A percentile compares a stretch with the other conserved stretches of the same genome.
phyloP scores from a whole-genome alignment of 2,113 vertebrate genomes.

The Todiramphus saurophagus region DNA sequence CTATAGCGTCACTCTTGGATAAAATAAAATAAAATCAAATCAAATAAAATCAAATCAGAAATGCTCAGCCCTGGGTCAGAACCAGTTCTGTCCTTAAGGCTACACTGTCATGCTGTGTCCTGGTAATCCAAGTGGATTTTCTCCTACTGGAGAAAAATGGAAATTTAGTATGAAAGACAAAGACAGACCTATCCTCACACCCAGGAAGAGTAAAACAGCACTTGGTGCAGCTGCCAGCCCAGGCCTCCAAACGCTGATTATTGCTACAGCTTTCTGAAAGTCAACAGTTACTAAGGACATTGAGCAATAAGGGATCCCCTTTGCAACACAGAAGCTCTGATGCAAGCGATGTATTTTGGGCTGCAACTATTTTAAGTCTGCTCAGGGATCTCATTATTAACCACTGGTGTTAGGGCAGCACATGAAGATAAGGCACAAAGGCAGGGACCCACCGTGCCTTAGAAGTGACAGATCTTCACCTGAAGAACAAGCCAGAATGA shows the following conservation, averaged over 20 bases:
- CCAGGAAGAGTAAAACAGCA: not conserved
- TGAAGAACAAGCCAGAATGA: not conserved
- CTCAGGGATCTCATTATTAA: rapidly evolving
- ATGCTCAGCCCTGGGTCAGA: not conserved
- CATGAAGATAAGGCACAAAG: not conserved
- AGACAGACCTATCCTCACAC: not conserved
- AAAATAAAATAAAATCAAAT: not conserved
- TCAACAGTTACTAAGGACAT: rapidly evolving
- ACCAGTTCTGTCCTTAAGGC: not conserved
- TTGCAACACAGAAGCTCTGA: slow-evolving; percentile 21
- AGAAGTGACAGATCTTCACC: not conserved
- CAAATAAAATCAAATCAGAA: not conserved
- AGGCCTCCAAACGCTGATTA: not conserved
- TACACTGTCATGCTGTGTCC: rapidly evolving
- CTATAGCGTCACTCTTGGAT: not conserved
- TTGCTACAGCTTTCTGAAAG: not conserved
- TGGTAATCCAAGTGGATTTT: not conserved
- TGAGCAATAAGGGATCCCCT: not conserved
- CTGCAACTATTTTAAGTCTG: not conserved
- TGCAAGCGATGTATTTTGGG: not conserved
- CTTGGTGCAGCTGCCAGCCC: not conserved
- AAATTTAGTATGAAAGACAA: not conserved
- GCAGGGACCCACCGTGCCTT: not conserved
- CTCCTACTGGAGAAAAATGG: not conserved
- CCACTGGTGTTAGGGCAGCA: not conserved